phyloP scores from a whole-genome alignment of 2,888 invertebrate genomes.

The Gymnocheta viridis region DNA sequence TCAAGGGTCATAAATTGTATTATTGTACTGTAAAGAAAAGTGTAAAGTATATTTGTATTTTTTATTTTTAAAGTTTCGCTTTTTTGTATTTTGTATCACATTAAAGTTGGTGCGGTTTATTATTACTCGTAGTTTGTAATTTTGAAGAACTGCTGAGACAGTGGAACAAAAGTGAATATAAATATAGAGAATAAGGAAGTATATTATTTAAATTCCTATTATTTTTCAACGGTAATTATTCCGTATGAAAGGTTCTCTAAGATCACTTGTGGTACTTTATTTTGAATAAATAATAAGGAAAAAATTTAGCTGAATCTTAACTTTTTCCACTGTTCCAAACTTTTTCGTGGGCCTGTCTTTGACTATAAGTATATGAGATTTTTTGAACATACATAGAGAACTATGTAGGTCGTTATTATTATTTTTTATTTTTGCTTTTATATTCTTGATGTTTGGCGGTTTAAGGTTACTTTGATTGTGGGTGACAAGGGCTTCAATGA shows the following conservation, averaged over 20 bases:
- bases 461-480: conserved; percentile 61
- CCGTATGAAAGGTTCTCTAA: too few species aligned
- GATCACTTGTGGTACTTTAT: too few species aligned
- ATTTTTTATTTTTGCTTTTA: neutral
- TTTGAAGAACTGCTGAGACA: neutral
- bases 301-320: neutral
- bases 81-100: conserved; percentile 5
- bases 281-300: too few species aligned
- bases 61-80: conserved; percentile 1
- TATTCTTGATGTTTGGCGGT: conserved; percentile 23
- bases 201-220: too few species aligned
- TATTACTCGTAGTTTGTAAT: neutral
- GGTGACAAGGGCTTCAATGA: conserved; percentile 56
- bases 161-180: neutral
- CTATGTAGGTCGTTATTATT: conserved; percentile 26
- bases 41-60: conserved; percentile 29
- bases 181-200: too few species aligned
- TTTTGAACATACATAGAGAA: too few species aligned
- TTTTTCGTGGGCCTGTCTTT: neutral
- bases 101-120: too few species aligned
- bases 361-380: neutral
- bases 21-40: conserved; percentile 51
- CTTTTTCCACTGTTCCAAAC: neutral
- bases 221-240: too few species aligned
- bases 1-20: conserved; percentile 61